Evolutionary conservation across 1,140 invertebrate species (phyloP).

Genomic region (Penaeus chinensis): DNA sequence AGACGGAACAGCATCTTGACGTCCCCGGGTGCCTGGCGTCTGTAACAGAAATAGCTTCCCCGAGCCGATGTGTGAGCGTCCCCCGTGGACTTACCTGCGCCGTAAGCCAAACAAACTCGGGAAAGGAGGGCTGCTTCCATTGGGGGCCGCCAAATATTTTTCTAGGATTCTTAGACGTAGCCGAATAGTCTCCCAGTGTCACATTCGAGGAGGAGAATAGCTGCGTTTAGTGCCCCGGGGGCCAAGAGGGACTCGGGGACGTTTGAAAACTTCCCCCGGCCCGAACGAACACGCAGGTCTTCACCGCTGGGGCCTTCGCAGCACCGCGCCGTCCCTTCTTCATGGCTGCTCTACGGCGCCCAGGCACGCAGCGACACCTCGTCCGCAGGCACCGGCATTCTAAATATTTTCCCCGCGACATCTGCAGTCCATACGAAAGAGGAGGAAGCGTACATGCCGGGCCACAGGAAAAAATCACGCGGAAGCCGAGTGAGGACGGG

Average conservation of each 20-base stretch:
- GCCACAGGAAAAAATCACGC: neutral
- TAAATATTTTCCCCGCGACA: neutral
- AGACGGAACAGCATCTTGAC: no score
- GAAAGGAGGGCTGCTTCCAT: constrained; percentile 5
- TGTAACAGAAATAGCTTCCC: neutral
- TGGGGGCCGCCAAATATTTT: neutral
- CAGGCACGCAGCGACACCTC: constrained; percentile 11
- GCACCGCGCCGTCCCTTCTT: neutral
- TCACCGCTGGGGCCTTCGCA: neutral
- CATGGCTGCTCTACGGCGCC: constrained; percentile 7
- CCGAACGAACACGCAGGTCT: neutral
- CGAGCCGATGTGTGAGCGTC: neutral
- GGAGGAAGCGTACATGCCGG: neutral
- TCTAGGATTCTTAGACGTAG: neutral
- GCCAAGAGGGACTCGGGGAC: neutral
- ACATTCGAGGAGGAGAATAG: neutral
- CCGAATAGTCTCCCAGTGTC: constrained; percentile 3
- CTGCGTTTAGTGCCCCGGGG: constrained; percentile 10
- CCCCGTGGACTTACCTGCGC: constrained; percentile 7
- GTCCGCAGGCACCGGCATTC: neutral
- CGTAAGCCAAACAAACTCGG: constrained; percentile 15
- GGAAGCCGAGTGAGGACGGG: neutral
- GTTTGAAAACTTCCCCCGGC: neutral
- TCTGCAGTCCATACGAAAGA: neutral
- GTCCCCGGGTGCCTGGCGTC: neutral